Evolutionary conservation across 2,888 invertebrate species (phyloP).

Genomic region (Trachelus iudaicus): DNA sequence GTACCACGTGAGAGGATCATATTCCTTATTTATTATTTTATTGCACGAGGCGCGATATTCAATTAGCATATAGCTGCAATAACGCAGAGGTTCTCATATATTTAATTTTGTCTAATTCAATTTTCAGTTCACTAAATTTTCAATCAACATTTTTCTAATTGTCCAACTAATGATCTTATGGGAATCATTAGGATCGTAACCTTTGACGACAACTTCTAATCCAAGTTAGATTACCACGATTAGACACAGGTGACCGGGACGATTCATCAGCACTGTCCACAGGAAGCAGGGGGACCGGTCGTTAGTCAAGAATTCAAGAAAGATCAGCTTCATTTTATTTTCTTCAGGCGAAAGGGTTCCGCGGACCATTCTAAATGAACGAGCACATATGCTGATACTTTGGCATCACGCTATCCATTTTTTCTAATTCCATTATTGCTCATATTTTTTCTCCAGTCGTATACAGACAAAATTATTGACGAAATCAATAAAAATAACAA

Average conservation of each 20-base stretch:
- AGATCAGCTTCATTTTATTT: neutral
- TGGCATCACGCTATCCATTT: neutral
- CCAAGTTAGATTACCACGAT: conserved; percentile 17
- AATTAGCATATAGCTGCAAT: conserved; percentile 32
- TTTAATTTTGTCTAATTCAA: neutral
- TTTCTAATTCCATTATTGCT: neutral
- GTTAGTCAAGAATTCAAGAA: neutral
- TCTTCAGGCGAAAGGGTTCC: neutral
- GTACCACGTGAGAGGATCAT: conserved; percentile 13
- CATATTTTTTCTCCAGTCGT: neutral
- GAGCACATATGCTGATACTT: neutral
- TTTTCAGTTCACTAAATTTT: conserved; percentile 1
- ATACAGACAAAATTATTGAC: neutral
- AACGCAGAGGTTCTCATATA: conserved; percentile 9
- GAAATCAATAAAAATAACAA: neutral
- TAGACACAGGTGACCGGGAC: neutral
- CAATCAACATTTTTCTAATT: conserved; percentile 11
- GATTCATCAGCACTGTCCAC: neutral
- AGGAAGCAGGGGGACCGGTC: neutral
- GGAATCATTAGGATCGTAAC: conserved; percentile 16
- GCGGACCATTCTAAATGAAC: neutral
- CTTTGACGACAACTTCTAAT: conserved; percentile 20
- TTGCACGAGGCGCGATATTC: conserved; percentile 23
- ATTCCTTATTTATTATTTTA: conserved; percentile 38
- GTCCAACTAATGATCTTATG: neutral